Evolutionary conservation across 2,888 invertebrate genomes (phyloP), one percentile per base, ranked within the genome.

Genomic region (Polydrusus tereticollis): DNA sequence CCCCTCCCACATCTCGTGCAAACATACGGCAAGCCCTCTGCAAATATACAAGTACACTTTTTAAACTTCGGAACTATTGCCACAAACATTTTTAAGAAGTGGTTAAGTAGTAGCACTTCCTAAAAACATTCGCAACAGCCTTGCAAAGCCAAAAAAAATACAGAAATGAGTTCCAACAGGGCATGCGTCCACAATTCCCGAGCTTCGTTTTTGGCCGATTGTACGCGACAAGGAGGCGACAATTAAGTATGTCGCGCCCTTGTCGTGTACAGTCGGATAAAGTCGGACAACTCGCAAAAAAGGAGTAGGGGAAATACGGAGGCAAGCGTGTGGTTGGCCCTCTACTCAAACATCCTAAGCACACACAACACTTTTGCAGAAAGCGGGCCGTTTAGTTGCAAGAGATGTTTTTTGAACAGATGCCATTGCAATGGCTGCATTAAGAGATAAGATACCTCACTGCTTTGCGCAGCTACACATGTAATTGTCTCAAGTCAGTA

Each of bases 1-100:
- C 84, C 85, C 77, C 90, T 88, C 70, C 88, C 87, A 81, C 90
- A 91, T 20, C 87, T 86, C 10, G 87, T 87, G 81, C 90, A 90
- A 83, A 83, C 78, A 80, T 77, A 82, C 62, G 83, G 82, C 47
- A 77, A 76, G 65, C 77, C 76, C 75, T 79, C 84, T 85, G 83
- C 72, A 84, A 83, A 79, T 80, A n/a, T n/a, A n/a, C n/a, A n/a
- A n/a, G n/a, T n/a, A n/a, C n/a, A n/a, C n/a, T n/a, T n/a, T n/a
- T 29, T 55, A 16, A 55, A 29, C 52, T 18, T 47, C 10, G n/a
- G 3, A 55, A 14, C 14, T 1, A 14, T 3, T 29, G 26, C 52
- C 16, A 16, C 29, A 55, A 14, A 5, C n/a, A n/a, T n/a, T n/a
- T n/a, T n/a, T n/a, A n/a, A n/a, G n/a, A n/a, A 47, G 21, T 2